Conservation (phyloP, 2,888 invertebrate species). For the Leptodirus hochenwartii region DNA sequence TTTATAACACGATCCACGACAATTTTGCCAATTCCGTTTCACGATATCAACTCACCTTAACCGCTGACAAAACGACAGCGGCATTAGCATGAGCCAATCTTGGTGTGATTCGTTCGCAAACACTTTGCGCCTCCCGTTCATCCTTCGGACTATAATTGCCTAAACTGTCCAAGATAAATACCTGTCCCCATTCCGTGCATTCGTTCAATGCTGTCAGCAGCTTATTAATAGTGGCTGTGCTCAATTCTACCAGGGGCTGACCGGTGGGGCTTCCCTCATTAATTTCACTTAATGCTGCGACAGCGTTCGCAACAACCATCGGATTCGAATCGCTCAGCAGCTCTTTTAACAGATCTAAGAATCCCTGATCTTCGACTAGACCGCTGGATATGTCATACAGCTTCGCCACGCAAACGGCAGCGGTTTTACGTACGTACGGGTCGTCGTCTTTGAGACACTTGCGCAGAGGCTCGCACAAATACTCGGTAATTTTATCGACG, state of each 20-base stretch:
- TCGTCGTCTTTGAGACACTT: constrained; percentile 92
- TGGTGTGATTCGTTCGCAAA: constrained; percentile 94
- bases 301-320: constrained; percentile 99
- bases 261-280: constrained; percentile 93
- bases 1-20: background rate
- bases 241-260: constrained; percentile 91
- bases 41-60: constrained; percentile 48
- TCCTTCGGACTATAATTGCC: constrained; percentile 95
- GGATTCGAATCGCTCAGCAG: constrained; percentile 97
- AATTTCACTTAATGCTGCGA: constrained; percentile 95
- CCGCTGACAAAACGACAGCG: constrained; percentile 94
- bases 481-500: constrained; percentile 99
- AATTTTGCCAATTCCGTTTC: background rate
- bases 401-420: constrained; percentile 98
- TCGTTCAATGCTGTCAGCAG: constrained; percentile 95
- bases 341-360: constrained; percentile 92
- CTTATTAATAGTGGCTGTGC: constrained; percentile 95
- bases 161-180: constrained; percentile 93
- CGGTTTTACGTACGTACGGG: constrained; percentile 95
- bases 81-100: constrained; percentile 97
- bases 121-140: constrained; percentile 94
- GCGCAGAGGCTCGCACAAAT: constrained; percentile 91
- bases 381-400: constrained; percentile 84
- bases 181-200: constrained; percentile 98
- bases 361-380: constrained; percentile 66